Conservation (phyloP, 2,113 vertebrate genomes). For the Nyctereutes procyonoides region DNA sequence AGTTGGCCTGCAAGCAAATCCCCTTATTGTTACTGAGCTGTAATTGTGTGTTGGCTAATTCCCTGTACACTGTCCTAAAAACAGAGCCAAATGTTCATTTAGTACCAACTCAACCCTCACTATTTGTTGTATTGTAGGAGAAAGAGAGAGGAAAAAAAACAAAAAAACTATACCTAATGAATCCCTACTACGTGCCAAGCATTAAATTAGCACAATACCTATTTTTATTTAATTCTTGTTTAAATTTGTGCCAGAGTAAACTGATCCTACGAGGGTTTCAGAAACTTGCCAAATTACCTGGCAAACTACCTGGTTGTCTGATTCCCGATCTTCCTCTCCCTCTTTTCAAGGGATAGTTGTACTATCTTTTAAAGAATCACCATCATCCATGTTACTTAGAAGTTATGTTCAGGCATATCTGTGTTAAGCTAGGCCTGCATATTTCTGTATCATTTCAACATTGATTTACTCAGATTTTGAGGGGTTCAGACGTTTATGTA, state of each 20-base stretch:
- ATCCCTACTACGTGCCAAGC: background rate
- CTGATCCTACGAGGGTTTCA: background rate
- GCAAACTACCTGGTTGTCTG: background rate
- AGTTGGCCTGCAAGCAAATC: conserved; percentile 69
- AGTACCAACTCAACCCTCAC: background rate
- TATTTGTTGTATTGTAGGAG: background rate
- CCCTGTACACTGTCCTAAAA: conserved; percentile 57
- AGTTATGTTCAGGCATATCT: background rate
- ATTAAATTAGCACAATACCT: background rate
- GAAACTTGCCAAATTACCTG: background rate
- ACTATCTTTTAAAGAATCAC: background rate
- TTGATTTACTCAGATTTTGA: conserved; percentile 7
- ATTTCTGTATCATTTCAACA: conserved; percentile 17
- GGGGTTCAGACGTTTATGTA: background rate
- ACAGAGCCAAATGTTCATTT: conserved; percentile 51
- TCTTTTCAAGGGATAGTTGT: background rate
- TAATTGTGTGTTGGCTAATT: conserved; percentile 72
- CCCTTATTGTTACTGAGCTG: conserved; percentile 76
- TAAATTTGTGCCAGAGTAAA: conserved; percentile 15
- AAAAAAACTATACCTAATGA: background rate
- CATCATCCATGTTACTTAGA: background rate
- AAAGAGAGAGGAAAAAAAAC: background rate
- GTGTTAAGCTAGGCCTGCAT: background rate
- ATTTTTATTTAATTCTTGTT: background rate
- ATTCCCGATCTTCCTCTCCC: background rate